These are phyloP conservation scores for Leptothorax acervorum DNA, from an alignment of 2,888 invertebrate species.

Conservation along the genomic window DNA sequence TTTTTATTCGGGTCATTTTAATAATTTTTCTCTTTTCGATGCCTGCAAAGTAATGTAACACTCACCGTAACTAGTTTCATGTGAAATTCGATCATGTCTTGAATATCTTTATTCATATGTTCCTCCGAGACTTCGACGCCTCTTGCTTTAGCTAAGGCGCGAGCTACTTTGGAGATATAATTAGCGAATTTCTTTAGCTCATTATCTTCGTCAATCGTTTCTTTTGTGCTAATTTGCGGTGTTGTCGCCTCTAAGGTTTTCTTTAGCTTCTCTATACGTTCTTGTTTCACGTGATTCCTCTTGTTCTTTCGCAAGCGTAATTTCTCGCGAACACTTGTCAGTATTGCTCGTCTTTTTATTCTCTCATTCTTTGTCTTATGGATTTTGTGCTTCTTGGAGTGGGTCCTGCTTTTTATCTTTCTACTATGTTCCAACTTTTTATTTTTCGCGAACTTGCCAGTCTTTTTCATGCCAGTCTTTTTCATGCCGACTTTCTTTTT, in stretches of 20 bases:
- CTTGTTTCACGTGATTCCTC: conserved; percentile 8
- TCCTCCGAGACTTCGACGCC: conserved; percentile 63
- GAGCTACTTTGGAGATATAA: conserved; percentile 62
- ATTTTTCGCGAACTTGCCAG: background rate
- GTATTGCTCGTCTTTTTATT: background rate
- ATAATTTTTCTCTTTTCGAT: background rate
- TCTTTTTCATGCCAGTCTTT: background rate
- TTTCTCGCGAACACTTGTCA: background rate
- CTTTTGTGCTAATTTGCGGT: background rate
- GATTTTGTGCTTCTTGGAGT: background rate
- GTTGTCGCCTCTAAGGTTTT: background rate
- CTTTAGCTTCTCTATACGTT: conserved; percentile 1
- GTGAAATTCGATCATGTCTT: conserved; percentile 72
- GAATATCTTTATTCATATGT: conserved; percentile 64
- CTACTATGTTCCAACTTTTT: background rate
- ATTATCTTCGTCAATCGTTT: background rate
- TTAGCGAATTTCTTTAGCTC: conserved; percentile 13
- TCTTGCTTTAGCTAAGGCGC: conserved; percentile 64
- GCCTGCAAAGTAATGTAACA: background rate
- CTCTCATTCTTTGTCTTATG: conserved; percentile 1
- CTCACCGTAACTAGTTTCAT: conserved; percentile 44
- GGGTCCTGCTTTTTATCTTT: background rate
- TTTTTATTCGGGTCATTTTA: background rate
- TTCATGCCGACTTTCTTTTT: background rate
- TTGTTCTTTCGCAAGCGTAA: background rate